Percentiles rank a stretch among this genome's conserved stretches.
Evolutionary conservation across 2,888 invertebrate genomes (phyloP).

Genomic region (Lepidonotus clava): DNA sequence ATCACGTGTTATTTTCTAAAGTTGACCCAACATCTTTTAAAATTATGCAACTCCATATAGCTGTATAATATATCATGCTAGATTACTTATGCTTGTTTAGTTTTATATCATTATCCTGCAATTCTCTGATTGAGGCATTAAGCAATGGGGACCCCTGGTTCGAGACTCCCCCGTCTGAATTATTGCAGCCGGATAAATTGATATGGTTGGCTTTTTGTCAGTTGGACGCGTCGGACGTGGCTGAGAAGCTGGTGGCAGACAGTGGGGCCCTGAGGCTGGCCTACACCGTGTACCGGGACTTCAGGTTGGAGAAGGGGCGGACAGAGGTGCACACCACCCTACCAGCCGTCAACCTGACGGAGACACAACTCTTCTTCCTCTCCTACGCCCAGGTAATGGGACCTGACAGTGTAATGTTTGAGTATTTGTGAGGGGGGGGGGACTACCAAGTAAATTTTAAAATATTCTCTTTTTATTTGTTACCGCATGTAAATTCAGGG

Average conservation of each 20-base stretch:
- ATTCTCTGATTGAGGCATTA: no score
- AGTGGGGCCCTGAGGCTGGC: conserved; percentile 4
- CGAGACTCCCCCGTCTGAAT: no score
- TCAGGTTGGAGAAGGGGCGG: background rate
- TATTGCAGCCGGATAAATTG: no score
- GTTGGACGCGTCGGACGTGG: background rate
- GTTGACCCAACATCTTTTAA: no score
- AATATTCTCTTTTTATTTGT: background rate
- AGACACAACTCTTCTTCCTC: conserved; percentile 11
- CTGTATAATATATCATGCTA: no score
- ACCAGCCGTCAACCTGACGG: conserved; percentile 27
- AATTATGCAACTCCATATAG: no score
- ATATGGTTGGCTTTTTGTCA: no score
- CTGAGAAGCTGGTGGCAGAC: conserved; percentile 16
- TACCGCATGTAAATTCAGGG: background rate
- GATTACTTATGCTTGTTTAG: no score
- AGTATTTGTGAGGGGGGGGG: background rate
- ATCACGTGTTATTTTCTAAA: no score
- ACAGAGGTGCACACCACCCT: background rate
- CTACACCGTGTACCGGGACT: background rate
- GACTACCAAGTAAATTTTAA: background rate
- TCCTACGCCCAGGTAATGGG: background rate
- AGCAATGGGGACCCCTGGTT: no score
- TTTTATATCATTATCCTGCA: no score
- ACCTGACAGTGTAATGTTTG: background rate